Conservation (phyloP, 1,140 invertebrate species). For the Drosophila serrata region DNA sequence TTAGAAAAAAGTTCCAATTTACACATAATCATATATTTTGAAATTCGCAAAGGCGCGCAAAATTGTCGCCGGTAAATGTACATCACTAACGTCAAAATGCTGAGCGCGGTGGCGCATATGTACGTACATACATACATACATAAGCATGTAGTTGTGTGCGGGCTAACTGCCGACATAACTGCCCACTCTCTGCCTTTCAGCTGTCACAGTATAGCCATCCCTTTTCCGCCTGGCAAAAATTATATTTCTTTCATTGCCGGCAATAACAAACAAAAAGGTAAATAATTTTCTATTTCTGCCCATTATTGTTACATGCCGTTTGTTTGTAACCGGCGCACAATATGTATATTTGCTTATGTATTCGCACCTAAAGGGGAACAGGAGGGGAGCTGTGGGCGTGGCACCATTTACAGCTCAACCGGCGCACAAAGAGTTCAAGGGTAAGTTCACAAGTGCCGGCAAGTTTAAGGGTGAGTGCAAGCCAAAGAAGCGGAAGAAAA, state of each 20-base stretch:
- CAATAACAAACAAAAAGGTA: conserved; percentile 51
- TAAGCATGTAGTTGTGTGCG: conserved; percentile 8
- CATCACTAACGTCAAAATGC: conserved; percentile 6
- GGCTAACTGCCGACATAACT: conserved; percentile 38
- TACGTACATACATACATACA: not conserved
- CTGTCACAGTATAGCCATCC: conserved; percentile 33
- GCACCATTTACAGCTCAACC: conserved; percentile 43
- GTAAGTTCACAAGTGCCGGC: conserved; percentile 53
- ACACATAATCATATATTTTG: not conserved
- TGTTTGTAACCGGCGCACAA: conserved; percentile 3
- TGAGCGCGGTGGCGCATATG: not conserved
- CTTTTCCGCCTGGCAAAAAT: conserved; percentile 32
- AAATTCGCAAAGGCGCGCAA: conserved; percentile 36
- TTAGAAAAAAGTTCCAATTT: not conserved
- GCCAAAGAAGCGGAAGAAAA: conserved; percentile 14
- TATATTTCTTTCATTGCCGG: conserved; percentile 42
- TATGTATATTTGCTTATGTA: not conserved
- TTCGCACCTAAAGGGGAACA: not conserved
- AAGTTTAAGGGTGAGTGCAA: conserved; percentile 47
- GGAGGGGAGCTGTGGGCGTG: conserved; percentile 34
- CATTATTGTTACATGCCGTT: conserved; percentile 5
- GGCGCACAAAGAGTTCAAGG: conserved; percentile 48
- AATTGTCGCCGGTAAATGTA: conserved; percentile 18
- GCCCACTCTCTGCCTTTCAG: conserved; percentile 32
- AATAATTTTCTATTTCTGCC: conserved; percentile 13